These are phyloP conservation scores for Neopelma chrysocephalum DNA, from an alignment of 2,797 vertebrate genomes.

Conservation along the genomic window DNA sequence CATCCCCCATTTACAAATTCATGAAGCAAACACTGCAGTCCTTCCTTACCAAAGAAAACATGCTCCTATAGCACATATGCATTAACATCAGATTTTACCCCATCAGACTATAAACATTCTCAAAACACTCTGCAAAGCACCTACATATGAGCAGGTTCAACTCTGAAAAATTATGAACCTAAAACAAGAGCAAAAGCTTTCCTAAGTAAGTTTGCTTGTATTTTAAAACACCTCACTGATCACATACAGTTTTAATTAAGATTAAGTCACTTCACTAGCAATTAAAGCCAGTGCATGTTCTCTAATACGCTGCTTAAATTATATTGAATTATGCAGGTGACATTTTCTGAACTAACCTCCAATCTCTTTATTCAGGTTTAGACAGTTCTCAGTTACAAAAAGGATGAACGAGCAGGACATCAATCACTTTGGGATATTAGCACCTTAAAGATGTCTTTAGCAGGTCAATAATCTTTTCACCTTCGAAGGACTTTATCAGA, in stretches of 20 bases:
- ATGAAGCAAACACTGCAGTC: not conserved
- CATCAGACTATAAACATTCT: not conserved
- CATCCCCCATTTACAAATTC: not conserved
- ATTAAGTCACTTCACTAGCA: slow-evolving; percentile 27
- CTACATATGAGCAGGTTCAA: not conserved
- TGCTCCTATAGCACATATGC: not conserved
- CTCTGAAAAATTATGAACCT: not conserved
- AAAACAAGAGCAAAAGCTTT: not conserved
- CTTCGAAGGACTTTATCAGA: slow-evolving; percentile 97
- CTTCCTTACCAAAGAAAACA: not conserved
- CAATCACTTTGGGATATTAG: slow-evolving; percentile 92
- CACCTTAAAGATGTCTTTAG: slow-evolving; percentile 93
- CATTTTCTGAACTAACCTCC: slow-evolving; percentile 79
- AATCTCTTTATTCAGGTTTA: slow-evolving; percentile 84
- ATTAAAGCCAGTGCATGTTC: slow-evolving; percentile 50
- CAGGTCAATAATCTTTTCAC: slow-evolving; percentile 99
- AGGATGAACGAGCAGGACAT: slow-evolving; percentile 89
- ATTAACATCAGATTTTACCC: not conserved
- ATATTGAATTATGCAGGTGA: slow-evolving; percentile 82
- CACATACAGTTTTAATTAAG: not conserved
- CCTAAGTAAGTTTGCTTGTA: not conserved
- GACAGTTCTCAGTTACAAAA: slow-evolving; percentile 85
- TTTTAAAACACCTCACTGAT: not conserved
- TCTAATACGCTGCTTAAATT: slow-evolving; percentile 58
- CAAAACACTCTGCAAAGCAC: not conserved